Evolutionary conservation across 2,888 invertebrate genomes (phyloP), one percentile per base, ranked within the genome.

Genomic region (Sialis lutaria): DNA sequence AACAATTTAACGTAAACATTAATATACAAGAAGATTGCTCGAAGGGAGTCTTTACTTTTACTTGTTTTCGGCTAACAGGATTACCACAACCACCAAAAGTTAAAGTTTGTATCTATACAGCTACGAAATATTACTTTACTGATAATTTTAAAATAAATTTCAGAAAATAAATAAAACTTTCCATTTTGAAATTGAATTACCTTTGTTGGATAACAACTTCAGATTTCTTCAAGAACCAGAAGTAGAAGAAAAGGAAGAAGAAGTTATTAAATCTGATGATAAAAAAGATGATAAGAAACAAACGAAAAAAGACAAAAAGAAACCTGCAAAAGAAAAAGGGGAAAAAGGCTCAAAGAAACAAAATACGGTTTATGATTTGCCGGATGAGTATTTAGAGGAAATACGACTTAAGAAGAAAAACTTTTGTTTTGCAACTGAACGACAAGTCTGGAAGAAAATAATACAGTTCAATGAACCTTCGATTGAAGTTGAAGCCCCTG

Each of bases 391-490:
- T 44, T 51, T 55, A 46, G 35, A 44, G 8, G 54, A 55, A 50
- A 43, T 50, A 44, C 47, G 50, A 12, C 42, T 30, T 9, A 49
- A 50, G 33, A 54, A 55, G 32, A 61, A 68, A 53, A 68, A 58
- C 50, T 68, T 66, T 0, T 65, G 61, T 3, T 73, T 72, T 50
- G 69, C 72, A 56, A 71, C 71, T 49, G 70, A 67, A 51, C 63
- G 59, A 47, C 59, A 70, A 8, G 64, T 64, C 37, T 75, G 74
- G 74, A 64, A 63, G 50, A 72, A 70, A 54, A 53, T 70, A 2
- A 70, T 76, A 59, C 67, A 65, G 54, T 74, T 73, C 54, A 67
- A 67, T 40, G 69, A 70, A 51, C 70, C 73, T 2, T 58, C 69
- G 1, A 52, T 76, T 13, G 61, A 59, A 53, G 66, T 75, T 46